phyloP scores from a whole-genome alignment of 2,888 invertebrate genomes.

The Eupeodes luniger region DNA sequence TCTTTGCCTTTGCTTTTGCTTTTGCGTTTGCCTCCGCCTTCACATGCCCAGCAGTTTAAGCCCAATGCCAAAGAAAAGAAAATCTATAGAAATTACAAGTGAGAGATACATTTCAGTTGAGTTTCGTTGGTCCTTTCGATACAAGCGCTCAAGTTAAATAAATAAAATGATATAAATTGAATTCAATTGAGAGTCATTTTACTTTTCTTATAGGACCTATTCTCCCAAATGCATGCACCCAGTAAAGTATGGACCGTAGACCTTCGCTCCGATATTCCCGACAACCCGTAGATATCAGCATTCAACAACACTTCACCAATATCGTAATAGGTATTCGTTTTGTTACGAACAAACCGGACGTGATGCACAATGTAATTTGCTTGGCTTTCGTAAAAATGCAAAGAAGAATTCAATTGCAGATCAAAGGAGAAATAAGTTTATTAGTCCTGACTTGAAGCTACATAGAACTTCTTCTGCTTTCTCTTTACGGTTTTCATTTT shows the following conservation, averaged over 20 bases:
- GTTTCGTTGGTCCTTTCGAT: constrained; percentile 17
- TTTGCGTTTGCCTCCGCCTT: too few species aligned
- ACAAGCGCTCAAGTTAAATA: constrained; percentile 50
- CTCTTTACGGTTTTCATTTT: too few species aligned
- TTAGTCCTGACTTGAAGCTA: constrained; percentile 16
- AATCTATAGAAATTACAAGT: constrained; percentile 68
- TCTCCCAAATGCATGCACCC: constrained; percentile 15
- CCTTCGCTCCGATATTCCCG: too few species aligned
- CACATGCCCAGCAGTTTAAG: too few species aligned
- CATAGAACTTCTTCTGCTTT: not conserved
- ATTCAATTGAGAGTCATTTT: constrained; percentile 51
- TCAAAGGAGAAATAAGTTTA: constrained; percentile 54
- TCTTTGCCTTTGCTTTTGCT: not conserved
- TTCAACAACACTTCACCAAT: constrained; percentile 24
- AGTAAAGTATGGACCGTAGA: not conserved
- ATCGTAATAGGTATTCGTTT: not conserved
- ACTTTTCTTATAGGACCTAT: not conserved
- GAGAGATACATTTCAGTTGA: constrained; percentile 1
- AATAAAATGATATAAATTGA: constrained; percentile 67
- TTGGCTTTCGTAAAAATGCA: constrained; percentile 21
- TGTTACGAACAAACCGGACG: not conserved
- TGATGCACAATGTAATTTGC: constrained; percentile 52
- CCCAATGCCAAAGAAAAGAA: constrained; percentile 49
- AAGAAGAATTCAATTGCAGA: constrained; percentile 61
- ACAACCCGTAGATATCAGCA: too few species aligned